A percentile compares a stretch with the other conserved stretches of the same genome.
Conservation (phyloP, 37 sponge, comb jelly and placozoan species). For the Geodia barretti region DNA sequence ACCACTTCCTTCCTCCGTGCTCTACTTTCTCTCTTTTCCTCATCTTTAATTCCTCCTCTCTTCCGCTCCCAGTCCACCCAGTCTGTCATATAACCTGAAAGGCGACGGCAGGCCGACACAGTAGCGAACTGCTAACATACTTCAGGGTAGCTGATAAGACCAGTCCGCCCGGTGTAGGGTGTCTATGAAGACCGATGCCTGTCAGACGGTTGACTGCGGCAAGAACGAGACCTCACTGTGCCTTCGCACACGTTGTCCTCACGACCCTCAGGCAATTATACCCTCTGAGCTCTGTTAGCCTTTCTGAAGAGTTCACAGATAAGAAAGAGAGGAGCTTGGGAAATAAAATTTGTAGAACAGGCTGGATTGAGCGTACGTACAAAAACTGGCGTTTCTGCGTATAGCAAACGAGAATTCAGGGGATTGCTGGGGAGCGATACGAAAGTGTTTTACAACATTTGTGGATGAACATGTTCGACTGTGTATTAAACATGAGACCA, state of each 20-base stretch:
- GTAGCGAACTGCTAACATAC: conserved; percentile 90
- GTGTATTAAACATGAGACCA: no score
- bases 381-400: no score
- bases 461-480: no score
- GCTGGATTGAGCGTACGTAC: no score
- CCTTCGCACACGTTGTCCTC: conserved; percentile 92
- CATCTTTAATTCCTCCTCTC: no score
- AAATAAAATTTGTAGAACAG: no score
- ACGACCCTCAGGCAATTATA: conserved; percentile 61
- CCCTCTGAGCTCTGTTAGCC: not conserved
- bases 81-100: conserved; percentile 90
- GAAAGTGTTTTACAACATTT: no score
- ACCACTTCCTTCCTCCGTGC: not conserved
- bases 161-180: conserved; percentile 89
- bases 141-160: no score
- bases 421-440: no score
- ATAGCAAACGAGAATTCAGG: no score
- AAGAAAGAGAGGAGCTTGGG: no score
- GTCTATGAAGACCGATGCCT: conserved; percentile 93
- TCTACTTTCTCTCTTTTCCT: not conserved
- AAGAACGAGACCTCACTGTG: conserved; percentile 98
- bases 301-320: no score
- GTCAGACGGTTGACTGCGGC: conserved; percentile 88
- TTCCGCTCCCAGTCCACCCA: conserved; percentile 13
- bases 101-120: conserved; percentile 93